These are phyloP conservation scores for Drosophila barbarae DNA, from an alignment of 2,888 invertebrate genomes.

Conservation along the genomic window DNA sequence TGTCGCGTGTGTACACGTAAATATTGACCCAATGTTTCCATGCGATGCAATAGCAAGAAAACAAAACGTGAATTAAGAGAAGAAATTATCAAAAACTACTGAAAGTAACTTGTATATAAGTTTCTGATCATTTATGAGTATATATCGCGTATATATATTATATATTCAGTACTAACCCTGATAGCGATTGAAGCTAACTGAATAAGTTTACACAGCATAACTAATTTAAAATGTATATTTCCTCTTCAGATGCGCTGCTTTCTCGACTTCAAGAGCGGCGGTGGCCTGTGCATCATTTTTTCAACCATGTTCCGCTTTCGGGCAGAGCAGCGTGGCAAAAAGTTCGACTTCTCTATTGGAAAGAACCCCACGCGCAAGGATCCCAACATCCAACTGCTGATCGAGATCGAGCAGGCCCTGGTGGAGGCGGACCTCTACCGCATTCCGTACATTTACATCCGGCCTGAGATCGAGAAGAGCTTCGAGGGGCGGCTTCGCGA, in stretches of 20 bases:
- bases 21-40: slow-evolving; percentile 5
- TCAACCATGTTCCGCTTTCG: slow-evolving; percentile 97
- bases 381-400: slow-evolving; percentile 95
- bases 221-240: not conserved
- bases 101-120: no score
- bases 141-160: no score
- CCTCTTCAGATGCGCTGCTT: slow-evolving; percentile 91
- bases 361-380: slow-evolving; percentile 92
- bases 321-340: slow-evolving; percentile 96
- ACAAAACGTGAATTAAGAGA: not conserved
- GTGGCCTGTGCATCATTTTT: slow-evolving; percentile 94
- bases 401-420: slow-evolving; percentile 91
- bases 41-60: not conserved
- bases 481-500: slow-evolving; percentile 91
- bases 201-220: no score
- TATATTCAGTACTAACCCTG: no score
- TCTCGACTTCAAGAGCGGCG: slow-evolving; percentile 96
- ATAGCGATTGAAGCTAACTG: no score
- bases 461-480: slow-evolving; percentile 91
- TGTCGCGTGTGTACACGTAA: slow-evolving; percentile 54
- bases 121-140: no score
- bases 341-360: slow-evolving; percentile 92
- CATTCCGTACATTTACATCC: slow-evolving; percentile 89
- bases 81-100: not conserved
- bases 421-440: slow-evolving; percentile 89